Conservation (phyloP, 2,888 invertebrate species). For the Homarus gammarus region DNA sequence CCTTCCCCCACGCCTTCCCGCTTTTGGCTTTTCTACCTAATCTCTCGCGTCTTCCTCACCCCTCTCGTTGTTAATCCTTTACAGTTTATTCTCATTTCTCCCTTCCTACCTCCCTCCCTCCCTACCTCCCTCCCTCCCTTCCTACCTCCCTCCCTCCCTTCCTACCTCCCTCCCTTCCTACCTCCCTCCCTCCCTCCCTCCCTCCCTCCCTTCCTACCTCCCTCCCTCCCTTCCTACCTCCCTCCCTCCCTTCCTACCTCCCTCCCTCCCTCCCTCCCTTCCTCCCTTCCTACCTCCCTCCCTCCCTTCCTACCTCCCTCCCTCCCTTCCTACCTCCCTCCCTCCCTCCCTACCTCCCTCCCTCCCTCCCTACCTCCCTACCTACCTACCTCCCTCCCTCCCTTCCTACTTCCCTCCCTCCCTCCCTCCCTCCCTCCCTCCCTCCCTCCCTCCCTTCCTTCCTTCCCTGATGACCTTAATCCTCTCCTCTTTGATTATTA, state of each 20-base stretch:
- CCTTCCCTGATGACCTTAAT: background rate
- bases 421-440: background rate
- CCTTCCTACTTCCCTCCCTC: background rate
- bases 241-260: background rate
- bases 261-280: background rate
- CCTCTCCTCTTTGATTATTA: background rate
- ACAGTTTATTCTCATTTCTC: no score
- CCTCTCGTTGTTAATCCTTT: no score
- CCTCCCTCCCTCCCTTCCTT: background rate
- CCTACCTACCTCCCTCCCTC: background rate
- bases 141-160: no score
- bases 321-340: constrained; percentile 30
- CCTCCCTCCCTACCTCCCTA: background rate
- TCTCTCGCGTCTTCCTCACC: no score
- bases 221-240: background rate
- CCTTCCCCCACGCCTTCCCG: no score
- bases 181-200: background rate
- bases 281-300: background rate
- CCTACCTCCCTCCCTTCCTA: background rate
- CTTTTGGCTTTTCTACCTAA: no score
- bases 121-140: no score
- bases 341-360: constrained; percentile 9
- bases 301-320: background rate
- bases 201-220: background rate
- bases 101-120: no score